Evolutionary conservation across 2,888 invertebrate genomes (phyloP).

Genomic region (Frankliniella fusca): DNA sequence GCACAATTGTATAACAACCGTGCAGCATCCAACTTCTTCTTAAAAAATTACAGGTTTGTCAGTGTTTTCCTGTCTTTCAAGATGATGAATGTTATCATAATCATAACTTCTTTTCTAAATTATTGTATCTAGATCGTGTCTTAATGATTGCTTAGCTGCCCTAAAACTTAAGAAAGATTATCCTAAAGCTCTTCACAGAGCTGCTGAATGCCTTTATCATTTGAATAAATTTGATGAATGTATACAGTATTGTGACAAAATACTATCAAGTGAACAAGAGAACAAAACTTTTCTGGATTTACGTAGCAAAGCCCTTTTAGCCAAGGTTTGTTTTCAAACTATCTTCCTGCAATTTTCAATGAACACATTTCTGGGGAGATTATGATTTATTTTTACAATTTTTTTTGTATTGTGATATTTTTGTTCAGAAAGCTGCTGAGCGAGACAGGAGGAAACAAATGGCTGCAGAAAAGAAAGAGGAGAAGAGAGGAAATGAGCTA

Average conservation of each 20-base stretch:
- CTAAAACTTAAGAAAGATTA: slow-evolving; percentile 71
- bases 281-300: slow-evolving; percentile 56
- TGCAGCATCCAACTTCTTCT: slow-evolving; percentile 79
- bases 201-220: slow-evolving; percentile 68
- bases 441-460: slow-evolving; percentile 56
- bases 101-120: neutral
- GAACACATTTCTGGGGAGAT: too few species aligned
- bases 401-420: slow-evolving; percentile 31
- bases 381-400: too few species aligned
- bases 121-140: slow-evolving; percentile 56
- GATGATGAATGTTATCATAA: neutral
- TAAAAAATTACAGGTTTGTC: slow-evolving; percentile 69
- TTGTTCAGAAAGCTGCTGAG: slow-evolving; percentile 50
- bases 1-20: slow-evolving; percentile 87
- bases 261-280: slow-evolving; percentile 56
- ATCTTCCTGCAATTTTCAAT: neutral
- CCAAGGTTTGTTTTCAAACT: slow-evolving; percentile 46
- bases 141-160: slow-evolving; percentile 76
- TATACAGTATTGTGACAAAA: slow-evolving; percentile 65
- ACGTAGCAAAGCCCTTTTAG: slow-evolving; percentile 52
- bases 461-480: slow-evolving; percentile 48
- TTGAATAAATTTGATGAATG: slow-evolving; percentile 66
- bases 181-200: slow-evolving; percentile 68
- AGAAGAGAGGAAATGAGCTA: slow-evolving; percentile 49
- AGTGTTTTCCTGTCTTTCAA: slow-evolving; percentile 23